Evolutionary conservation across 2,888 invertebrate species (phyloP), one percentile per base, ranked within the genome.

Genomic region (Conus canariensis): DNA sequence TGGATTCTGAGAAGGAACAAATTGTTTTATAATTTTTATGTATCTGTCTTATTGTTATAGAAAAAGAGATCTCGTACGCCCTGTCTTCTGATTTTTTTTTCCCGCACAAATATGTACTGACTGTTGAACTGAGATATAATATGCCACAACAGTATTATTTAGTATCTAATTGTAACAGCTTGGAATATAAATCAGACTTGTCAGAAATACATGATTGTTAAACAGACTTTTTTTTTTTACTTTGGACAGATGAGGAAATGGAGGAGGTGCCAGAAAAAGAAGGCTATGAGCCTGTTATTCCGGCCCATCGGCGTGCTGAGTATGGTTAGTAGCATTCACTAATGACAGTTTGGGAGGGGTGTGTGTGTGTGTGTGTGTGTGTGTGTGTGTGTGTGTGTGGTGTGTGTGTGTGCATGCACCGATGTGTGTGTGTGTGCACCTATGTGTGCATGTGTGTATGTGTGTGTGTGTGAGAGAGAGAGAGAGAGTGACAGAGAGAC

Each of bases 191-290:
- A 45, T 45, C 45, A 45, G 45, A 45, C 45, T 45, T 45, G 45
- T 45, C 45, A 45, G 45, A 45, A 45, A 45, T 45, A 4, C 45
- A 45, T 45, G 45, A 45, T 45, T 45, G 45, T 45, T 2, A 45
- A 45, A 45, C 45, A 45, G 45, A 45, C 45, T 45, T 45, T 45
- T 45, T 45, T 30, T 45, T 45, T 45, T 45, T 45, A 45, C 45
- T 45, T 45, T 45, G 45, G 45, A n/a, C 83, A 90, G 96, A 96
- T 90, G 96, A 96, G 86, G 97, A 97, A 83, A 96, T 97, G 94
- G 97, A 97, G 93, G 97, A 97, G 88, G 97, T 97, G 3, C 96
- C 95, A 14, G 96, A 96, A 83, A 97, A 97, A 91, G 96, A 97
- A 92, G 97, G 96, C 12, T 97, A 95, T 95, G 97, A 97, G 93